phyloP scores from a whole-genome alignment of 2,113 vertebrate genomes.

The Anolis sagrei region DNA sequence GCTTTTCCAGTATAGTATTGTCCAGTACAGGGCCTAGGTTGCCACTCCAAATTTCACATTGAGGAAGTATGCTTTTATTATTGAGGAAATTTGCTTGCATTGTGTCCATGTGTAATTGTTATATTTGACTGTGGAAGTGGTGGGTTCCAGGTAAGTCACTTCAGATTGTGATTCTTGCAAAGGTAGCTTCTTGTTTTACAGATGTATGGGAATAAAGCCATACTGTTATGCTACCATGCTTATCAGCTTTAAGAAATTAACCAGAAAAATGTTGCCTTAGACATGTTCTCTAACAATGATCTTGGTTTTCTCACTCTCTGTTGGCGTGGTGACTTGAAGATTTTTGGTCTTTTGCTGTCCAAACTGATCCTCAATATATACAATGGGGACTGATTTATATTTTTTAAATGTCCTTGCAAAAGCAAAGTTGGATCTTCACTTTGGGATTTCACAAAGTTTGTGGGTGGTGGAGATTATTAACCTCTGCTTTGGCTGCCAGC shows the following conservation, averaged over 20 bases:
- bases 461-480: not conserved
- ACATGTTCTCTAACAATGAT: constrained; percentile 39
- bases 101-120: not conserved
- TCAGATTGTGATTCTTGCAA: not conserved
- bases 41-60: not conserved
- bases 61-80: not conserved
- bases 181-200: not conserved
- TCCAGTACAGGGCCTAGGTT: not conserved
- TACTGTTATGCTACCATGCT: constrained; percentile 9
- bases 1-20: not conserved
- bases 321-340: constrained; percentile 13
- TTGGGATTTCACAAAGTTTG: constrained; percentile 26
- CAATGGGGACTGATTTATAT: constrained; percentile 35
- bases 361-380: constrained; percentile 44
- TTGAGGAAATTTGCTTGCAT: not conserved
- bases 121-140: not conserved
- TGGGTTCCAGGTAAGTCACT: constrained; percentile 2
- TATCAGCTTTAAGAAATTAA: not conserved
- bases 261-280: not conserved
- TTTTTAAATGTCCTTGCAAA: constrained; percentile 14
- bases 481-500: constrained; percentile 9
- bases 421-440: constrained; percentile 8
- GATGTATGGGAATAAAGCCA: not conserved
- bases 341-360: not conserved
- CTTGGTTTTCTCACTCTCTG: not conserved